Conservation (phyloP, 2,888 invertebrate genomes). For the Polyommatus icarus region DNA sequence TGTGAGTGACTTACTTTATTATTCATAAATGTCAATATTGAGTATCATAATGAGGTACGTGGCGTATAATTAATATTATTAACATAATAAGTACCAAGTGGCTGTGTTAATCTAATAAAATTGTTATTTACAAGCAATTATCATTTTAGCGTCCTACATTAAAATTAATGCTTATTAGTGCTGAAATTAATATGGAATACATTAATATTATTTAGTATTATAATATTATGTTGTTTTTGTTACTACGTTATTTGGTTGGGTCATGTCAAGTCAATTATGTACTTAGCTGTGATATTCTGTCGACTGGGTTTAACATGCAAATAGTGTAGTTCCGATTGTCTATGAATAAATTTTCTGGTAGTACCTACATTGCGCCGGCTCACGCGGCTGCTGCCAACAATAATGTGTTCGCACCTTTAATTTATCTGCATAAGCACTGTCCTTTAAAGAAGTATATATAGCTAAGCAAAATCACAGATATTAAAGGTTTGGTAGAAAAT, state of each 20-base stretch:
- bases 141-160: neutral
- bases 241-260: no score
- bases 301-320: no score
- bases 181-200: neutral
- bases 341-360: no score
- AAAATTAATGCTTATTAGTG: neutral
- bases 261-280: no score
- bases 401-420: no score
- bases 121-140: slow-evolving; percentile 6
- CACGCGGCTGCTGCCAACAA: no score
- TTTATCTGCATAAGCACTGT: no score
- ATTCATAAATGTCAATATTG: slow-evolving; percentile 7
- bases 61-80: slow-evolving; percentile 2
- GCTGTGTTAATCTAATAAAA: neutral
- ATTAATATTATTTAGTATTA: neutral
- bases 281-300: no score
- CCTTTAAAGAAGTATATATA: no score
- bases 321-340: no score
- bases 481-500: slow-evolving; percentile 58
- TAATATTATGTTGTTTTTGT: neutral
- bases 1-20: neutral
- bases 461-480: slow-evolving; percentile 36
- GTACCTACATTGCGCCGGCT: no score
- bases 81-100: neutral
- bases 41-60: neutral